A percentile compares a stretch with the other conserved stretches of the same genome.
Conservation (phyloP, 2,888 invertebrate species). For the Halictus ligatus region DNA sequence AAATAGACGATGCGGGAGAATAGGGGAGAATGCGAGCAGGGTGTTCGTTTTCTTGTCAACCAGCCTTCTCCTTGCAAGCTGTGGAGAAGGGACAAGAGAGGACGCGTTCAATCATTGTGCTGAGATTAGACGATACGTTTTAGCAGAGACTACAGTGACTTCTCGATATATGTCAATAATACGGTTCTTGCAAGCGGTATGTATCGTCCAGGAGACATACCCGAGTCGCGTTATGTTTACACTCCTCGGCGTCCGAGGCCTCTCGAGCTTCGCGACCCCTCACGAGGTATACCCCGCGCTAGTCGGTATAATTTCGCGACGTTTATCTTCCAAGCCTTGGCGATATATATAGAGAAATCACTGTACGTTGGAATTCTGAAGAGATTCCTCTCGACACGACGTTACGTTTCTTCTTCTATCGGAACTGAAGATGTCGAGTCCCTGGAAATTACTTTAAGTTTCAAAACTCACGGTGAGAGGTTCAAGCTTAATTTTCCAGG, state of each 20-base stretch:
- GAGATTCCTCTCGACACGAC: not conserved
- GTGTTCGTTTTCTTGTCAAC: slow-evolving; percentile 30
- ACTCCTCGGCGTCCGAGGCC: too few relatives aligned
- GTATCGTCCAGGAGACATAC: too few relatives aligned
- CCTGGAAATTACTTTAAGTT: not conserved
- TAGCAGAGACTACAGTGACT: too few relatives aligned
- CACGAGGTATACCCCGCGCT: too few relatives aligned
- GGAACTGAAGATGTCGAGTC: not conserved
- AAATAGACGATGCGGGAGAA: slow-evolving; percentile 63
- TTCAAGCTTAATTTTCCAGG: too few relatives aligned
- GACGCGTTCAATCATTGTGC: not conserved
- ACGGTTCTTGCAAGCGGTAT: too few relatives aligned
- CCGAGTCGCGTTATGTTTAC: too few relatives aligned
- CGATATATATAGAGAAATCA: too few relatives aligned
- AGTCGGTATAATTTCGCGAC: too few relatives aligned
- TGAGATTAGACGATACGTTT: not conserved
- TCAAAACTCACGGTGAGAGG: not conserved
- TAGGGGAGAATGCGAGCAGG: slow-evolving; percentile 43
- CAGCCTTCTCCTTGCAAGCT: slow-evolving; percentile 26
- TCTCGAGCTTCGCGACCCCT: too few relatives aligned
- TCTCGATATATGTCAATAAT: too few relatives aligned
- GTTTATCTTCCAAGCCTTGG: too few relatives aligned
- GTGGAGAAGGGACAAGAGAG: not conserved
- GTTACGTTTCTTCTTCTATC: not conserved
- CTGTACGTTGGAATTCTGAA: not conserved